Conservation (phyloP, 2,797 vertebrate species). For the Benthosema pterotum region DNA sequence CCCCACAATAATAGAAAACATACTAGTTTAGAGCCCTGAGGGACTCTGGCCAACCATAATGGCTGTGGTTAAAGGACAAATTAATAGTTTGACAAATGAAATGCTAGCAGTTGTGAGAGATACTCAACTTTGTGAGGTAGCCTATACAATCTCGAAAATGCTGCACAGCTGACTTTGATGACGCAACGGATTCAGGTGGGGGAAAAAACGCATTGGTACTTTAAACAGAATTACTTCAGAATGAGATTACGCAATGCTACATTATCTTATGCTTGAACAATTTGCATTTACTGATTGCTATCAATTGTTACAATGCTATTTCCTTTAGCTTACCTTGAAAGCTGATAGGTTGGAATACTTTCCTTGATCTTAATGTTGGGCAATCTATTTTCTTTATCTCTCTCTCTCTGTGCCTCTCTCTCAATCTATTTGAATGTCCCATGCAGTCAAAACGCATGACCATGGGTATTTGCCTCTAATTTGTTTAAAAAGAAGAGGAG, state of each 20-base stretch:
- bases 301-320: conserved; percentile 15
- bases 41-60: too few species aligned
- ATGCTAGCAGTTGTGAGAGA: conserved; percentile 38
- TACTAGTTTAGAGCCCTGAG: too few species aligned
- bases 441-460: conserved; percentile 73
- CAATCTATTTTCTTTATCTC: conserved; percentile 48
- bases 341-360: conserved; percentile 25
- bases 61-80: conserved; percentile 63
- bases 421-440: conserved; percentile 71
- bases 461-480: conserved; percentile 82
- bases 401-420: conserved; percentile 21
- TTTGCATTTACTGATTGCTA: background rate
- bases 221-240: background rate
- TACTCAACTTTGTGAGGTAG: conserved; percentile 21
- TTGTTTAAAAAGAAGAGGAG: conserved; percentile 78
- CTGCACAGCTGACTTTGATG: conserved; percentile 14
- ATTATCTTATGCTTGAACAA: background rate
- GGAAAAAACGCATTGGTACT: background rate
- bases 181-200: conserved; percentile 1
- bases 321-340: conserved; percentile 70
- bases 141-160: conserved; percentile 13
- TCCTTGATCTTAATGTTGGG: conserved; percentile 48
- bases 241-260: background rate
- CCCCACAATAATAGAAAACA: too few species aligned
- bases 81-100: conserved; percentile 62